Evolutionary conservation across 2,797 vertebrate genomes (phyloP).

Genomic region (Aotus griseimembra): DNA sequence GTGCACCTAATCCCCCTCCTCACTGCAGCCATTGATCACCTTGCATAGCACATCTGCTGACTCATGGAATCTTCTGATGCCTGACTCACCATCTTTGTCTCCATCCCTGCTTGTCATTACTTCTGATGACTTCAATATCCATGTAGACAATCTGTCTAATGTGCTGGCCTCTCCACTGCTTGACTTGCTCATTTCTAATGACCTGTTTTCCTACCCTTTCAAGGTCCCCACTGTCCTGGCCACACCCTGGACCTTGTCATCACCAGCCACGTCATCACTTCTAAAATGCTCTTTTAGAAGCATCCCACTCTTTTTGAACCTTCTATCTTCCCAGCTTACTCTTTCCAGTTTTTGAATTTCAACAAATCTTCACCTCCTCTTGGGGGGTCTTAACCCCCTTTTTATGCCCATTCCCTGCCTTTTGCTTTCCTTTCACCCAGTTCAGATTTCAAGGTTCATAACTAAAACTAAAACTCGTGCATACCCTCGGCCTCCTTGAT

Average conservation of each 20-base stretch:
- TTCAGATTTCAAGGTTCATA: not conserved
- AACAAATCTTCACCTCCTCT: not conserved
- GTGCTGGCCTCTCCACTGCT: not conserved
- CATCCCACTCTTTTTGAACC: not conserved
- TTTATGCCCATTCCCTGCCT: not conserved
- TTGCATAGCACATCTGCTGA: not conserved
- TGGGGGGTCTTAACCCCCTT: not conserved
- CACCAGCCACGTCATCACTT: not conserved
- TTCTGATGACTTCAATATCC: not conserved
- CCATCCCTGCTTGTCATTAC: not conserved
- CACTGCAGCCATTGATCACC: not conserved
- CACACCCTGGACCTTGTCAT: not conserved
- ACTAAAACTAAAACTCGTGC: not conserved
- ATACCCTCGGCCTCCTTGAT: not conserved
- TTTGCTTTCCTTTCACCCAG: not conserved
- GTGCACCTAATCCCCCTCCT: not conserved
- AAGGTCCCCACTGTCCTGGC: not conserved
- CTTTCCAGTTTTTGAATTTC: not conserved
- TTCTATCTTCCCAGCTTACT: not conserved
- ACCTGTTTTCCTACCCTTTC: not conserved
- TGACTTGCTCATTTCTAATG: not conserved
- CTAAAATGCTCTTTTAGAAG: not conserved
- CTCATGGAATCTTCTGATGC: not conserved
- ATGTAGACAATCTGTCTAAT: not conserved
- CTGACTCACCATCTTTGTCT: not conserved